Evolutionary conservation across 2,797 vertebrate species (phyloP).

Genomic region (Anguilla megastoma): DNA sequence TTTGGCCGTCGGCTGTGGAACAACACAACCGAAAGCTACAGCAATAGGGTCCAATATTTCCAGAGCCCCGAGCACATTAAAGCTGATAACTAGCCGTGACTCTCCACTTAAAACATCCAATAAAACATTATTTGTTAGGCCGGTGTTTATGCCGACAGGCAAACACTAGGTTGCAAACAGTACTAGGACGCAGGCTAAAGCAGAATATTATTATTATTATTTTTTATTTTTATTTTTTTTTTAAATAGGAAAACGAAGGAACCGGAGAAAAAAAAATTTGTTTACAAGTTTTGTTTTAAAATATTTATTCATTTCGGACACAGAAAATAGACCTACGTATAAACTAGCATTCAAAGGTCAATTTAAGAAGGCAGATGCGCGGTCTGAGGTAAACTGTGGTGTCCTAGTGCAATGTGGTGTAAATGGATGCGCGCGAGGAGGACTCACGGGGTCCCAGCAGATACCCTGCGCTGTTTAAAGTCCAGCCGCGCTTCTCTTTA

Average conservation of each 20-base stretch:
- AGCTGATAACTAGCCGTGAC: no score
- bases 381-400: not conserved
- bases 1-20: not conserved
- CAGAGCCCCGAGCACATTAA: not conserved
- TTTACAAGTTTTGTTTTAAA: not conserved
- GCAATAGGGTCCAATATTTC: not conserved
- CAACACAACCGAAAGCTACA: not conserved
- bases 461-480: constrained; percentile 95
- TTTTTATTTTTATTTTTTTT: no score
- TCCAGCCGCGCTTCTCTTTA: constrained; percentile 96
- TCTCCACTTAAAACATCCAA: not conserved
- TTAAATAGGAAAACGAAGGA: not conserved
- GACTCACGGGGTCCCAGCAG: constrained; percentile 93
- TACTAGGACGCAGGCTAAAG: not conserved
- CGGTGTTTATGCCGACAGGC: not conserved
- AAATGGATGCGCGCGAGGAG: not conserved
- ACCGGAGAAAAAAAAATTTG: not conserved
- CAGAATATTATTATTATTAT: not conserved
- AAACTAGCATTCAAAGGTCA: not conserved
- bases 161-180: not conserved
- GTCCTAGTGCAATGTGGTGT: not conserved
- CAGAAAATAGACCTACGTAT: not conserved
- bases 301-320: not conserved
- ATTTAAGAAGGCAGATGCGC: not conserved
- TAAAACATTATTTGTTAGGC: not conserved